These are phyloP conservation scores for Andrena praecox DNA, from an alignment of 2,888 invertebrate genomes.

Conservation along the genomic window DNA sequence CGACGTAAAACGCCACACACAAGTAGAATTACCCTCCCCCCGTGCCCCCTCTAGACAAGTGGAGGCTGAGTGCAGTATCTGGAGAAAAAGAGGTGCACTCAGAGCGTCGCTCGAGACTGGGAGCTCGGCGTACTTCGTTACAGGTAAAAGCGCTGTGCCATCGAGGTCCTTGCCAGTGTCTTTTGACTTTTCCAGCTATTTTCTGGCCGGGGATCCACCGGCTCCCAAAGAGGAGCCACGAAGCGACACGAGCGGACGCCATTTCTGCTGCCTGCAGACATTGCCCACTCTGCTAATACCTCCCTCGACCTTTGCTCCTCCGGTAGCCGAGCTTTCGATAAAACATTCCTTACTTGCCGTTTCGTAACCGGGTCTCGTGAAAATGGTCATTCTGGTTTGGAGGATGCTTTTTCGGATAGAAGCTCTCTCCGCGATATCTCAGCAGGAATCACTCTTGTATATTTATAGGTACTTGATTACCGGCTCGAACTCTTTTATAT, in stretches of 20 bases:
- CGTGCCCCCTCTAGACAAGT: background rate
- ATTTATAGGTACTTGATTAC: too few species aligned
- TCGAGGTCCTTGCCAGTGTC: constrained; percentile 7
- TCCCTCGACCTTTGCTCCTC: constrained; percentile 4
- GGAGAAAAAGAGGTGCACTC: constrained; percentile 24
- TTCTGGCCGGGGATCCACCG: constrained; percentile 1
- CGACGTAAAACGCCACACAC: background rate
- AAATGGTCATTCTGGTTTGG: too few species aligned
- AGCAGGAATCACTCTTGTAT: too few species aligned
- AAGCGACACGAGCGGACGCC: background rate
- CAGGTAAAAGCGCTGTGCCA: constrained; percentile 18
- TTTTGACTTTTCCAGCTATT: constrained; percentile 22
- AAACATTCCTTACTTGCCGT: background rate
- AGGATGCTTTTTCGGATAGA: too few species aligned
- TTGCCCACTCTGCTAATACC: constrained; percentile 26
- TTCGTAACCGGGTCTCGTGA: too few species aligned
- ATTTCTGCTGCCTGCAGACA: constrained; percentile 7
- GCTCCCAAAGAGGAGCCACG: background rate
- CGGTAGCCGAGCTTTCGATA: background rate
- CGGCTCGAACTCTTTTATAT: too few species aligned
- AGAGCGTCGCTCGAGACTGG: background rate
- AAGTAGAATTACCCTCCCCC: constrained; percentile 5
- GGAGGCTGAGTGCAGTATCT: background rate
- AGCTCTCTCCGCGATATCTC: too few species aligned
- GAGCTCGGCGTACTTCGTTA: constrained; percentile 33